These are phyloP conservation scores for Drosophila rubida DNA, from an alignment of 2,888 invertebrate genomes.

Conservation along the genomic window DNA sequence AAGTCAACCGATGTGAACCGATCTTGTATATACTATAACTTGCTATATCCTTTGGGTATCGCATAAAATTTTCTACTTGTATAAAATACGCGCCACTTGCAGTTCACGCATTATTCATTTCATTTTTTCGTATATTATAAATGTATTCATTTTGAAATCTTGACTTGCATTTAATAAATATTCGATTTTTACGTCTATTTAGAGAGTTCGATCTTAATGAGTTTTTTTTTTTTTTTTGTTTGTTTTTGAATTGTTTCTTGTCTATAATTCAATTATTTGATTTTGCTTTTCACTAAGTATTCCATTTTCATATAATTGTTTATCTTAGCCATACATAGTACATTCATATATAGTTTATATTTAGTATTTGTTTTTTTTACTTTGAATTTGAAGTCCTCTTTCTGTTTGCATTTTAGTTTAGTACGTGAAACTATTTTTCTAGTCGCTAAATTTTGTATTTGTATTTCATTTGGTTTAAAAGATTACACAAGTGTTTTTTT, in stretches of 20 bases:
- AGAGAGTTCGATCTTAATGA: constrained; percentile 16
- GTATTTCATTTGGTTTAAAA: constrained; percentile 36
- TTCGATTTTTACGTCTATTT: constrained; percentile 43
- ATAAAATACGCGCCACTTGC: constrained; percentile 62
- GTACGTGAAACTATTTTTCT: constrained; percentile 51
- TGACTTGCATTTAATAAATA: constrained; percentile 49
- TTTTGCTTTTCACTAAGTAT: constrained; percentile 28
- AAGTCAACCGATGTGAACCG: constrained; percentile 35
- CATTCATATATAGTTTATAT: constrained; percentile 42
- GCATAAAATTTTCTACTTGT: constrained; percentile 67
- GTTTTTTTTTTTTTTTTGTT: constrained; percentile 10
- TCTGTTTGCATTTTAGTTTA: constrained; percentile 29
- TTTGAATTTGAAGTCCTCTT: constrained; percentile 52
- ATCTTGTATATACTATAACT: constrained; percentile 43
- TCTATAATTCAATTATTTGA: constrained; percentile 45
- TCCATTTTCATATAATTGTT: constrained; percentile 23
- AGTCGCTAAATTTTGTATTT: constrained; percentile 40
- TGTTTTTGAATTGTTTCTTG: constrained; percentile 14
- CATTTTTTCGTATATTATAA: constrained; percentile 14
- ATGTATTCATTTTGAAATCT: constrained; percentile 27
- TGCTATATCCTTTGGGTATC: constrained; percentile 63
- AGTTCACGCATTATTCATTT: constrained; percentile 62
- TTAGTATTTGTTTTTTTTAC: constrained; percentile 12
- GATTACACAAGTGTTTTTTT: constrained; percentile 48
- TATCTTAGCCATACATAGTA: constrained; percentile 50